Evolutionary conservation across 1,140 invertebrate species (phyloP).

Genomic region (Zaprionus lachaisei): DNA sequence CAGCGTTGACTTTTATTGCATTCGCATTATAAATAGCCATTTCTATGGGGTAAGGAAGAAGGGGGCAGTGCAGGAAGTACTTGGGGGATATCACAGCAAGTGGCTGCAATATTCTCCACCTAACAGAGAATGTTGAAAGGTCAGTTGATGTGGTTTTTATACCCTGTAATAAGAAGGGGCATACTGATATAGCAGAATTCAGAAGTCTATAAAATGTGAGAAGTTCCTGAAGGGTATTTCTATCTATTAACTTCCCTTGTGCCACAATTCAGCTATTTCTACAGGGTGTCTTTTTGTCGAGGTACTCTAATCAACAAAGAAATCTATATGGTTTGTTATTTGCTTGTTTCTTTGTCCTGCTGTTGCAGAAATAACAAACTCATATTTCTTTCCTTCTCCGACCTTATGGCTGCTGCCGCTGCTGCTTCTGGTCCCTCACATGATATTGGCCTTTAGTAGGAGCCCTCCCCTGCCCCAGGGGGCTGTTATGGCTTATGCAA

Average conservation of each 20-base stretch:
- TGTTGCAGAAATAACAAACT: constrained; percentile 40
- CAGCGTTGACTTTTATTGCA: constrained; percentile 32
- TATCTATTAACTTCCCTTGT: background rate
- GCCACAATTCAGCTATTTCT: background rate
- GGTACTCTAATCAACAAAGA: background rate
- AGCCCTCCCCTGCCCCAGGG: background rate
- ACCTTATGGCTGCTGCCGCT: constrained; percentile 24
- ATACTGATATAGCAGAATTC: background rate
- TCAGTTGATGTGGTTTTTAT: constrained; percentile 63
- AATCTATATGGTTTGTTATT: constrained; percentile 4
- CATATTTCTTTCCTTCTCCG: constrained; percentile 37
- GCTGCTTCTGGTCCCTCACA: constrained; percentile 16
- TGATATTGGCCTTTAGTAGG: constrained; percentile 44
- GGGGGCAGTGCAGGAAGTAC: background rate
- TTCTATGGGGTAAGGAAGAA: background rate
- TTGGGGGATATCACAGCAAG: constrained; percentile 33
- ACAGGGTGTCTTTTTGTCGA: background rate
- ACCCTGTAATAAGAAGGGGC: background rate
- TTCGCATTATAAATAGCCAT: constrained; percentile 36
- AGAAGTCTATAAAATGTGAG: no score
- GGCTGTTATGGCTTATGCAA: constrained; percentile 50
- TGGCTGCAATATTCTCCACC: constrained; percentile 59
- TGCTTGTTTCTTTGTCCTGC: constrained; percentile 15
- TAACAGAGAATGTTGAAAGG: constrained; percentile 51
- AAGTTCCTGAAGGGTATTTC: no score